phyloP scores from a whole-genome alignment of 2,113 vertebrate genomes.

The Myrmophylax atrothorax region DNA sequence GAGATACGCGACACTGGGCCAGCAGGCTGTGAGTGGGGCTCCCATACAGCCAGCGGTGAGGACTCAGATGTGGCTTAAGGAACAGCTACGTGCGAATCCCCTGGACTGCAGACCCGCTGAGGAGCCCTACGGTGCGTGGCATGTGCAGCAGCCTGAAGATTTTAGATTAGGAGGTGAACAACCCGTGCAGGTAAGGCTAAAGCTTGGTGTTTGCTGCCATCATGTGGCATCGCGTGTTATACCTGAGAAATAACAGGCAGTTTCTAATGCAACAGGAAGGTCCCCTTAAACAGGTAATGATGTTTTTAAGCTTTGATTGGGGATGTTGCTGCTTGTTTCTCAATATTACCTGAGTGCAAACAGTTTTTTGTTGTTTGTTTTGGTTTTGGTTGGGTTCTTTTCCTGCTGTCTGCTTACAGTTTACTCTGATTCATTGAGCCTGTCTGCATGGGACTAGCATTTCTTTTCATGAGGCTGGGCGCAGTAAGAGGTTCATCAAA shows the following conservation, averaged over 20 bases:
- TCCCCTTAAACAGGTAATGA: not conserved
- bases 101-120: slow-evolving; percentile 80
- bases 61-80: slow-evolving; percentile 95
- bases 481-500: not conserved
- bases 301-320: not conserved
- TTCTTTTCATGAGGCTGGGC: not conserved
- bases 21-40: slow-evolving; percentile 78
- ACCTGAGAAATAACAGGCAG: not conserved
- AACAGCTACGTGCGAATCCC: slow-evolving; percentile 85
- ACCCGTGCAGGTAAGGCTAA: slow-evolving; percentile 78
- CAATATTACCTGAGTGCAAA: not conserved
- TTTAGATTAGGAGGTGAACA: slow-evolving; percentile 71
- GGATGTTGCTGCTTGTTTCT: not conserved
- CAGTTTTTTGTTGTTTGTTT: not conserved
- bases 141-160: slow-evolving; percentile 75
- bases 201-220: slow-evolving; percentile 69
- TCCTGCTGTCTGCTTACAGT: not conserved
- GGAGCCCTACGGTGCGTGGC: slow-evolving; percentile 74
- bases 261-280: not conserved
- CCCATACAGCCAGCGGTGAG: slow-evolving; percentile 88
- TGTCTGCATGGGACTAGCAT: not conserved
- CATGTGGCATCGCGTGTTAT: slow-evolving; percentile 22
- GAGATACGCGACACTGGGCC: slow-evolving; percentile 74
- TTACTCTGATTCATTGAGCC: not conserved
- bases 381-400: not conserved